Percentiles rank a stretch among this genome's conserved stretches.
Evolutionary conservation across 2,888 invertebrate species (phyloP).

Genomic region (Diplazon laetatorius): DNA sequence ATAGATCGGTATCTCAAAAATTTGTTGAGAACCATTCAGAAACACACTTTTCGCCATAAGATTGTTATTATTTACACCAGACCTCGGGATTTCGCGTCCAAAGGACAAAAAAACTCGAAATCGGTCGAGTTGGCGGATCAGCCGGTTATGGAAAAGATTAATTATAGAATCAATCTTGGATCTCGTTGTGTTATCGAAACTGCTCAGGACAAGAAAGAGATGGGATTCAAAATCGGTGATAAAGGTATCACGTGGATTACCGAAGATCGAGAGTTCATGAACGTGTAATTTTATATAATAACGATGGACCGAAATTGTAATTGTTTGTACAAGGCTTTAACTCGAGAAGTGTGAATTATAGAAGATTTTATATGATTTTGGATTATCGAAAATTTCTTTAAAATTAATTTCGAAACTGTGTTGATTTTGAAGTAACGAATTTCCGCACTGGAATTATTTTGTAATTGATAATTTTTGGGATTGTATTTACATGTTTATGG

Average conservation of each 20-base stretch:
- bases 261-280: neutral
- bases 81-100: constrained; percentile 83
- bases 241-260: constrained; percentile 60
- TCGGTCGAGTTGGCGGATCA: constrained; percentile 74
- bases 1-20: constrained; percentile 84
- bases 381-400: too few species aligned
- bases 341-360: neutral
- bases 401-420: too few species aligned
- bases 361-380: too few species aligned
- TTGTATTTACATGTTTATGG: constrained; percentile 66
- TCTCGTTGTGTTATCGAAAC: constrained; percentile 62
- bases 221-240: constrained; percentile 57
- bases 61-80: constrained; percentile 84
- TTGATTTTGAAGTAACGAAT: too few species aligned
- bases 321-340: neutral
- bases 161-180: constrained; percentile 81
- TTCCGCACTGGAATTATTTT: neutral
- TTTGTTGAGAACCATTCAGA: constrained; percentile 81
- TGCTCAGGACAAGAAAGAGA: constrained; percentile 15
- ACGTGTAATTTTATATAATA: neutral
- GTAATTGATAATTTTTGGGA: too few species aligned
- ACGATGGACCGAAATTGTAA: neutral
- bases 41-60: constrained; percentile 83
- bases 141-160: constrained; percentile 77
- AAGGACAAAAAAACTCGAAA: constrained; percentile 64